These are phyloP conservation scores for Callithrix jacchus DNA, from an alignment of 2,113 vertebrate species.

Conservation along the genomic window DNA sequence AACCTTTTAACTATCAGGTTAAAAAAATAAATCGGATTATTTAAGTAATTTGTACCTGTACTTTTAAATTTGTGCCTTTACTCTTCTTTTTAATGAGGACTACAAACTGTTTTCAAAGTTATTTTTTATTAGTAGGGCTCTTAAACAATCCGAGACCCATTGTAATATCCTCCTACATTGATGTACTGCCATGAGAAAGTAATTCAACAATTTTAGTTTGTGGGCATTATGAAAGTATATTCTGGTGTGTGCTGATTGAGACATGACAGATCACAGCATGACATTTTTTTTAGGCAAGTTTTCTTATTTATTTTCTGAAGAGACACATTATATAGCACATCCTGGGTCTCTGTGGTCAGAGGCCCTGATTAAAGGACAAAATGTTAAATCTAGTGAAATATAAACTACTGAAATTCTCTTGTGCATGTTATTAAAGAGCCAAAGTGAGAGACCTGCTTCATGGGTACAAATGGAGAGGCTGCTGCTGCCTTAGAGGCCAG, in stretches of 20 bases:
- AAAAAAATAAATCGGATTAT: background rate
- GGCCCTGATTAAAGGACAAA: background rate
- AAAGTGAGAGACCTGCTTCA: background rate
- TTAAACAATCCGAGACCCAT: background rate
- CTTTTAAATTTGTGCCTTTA: background rate
- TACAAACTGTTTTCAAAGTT: background rate
- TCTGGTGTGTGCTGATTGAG: background rate
- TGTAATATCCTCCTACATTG: background rate
- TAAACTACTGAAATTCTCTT: background rate
- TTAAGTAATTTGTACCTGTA: background rate
- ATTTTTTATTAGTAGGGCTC: background rate
- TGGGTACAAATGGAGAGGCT: background rate
- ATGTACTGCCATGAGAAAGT: background rate
- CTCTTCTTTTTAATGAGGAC: background rate
- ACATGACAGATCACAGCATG: background rate
- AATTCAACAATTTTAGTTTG: constrained; percentile 19
- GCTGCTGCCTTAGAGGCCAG: background rate
- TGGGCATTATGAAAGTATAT: background rate
- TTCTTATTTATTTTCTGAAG: constrained; percentile 24
- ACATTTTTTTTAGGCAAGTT: background rate
- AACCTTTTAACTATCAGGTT: background rate
- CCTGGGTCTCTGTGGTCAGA: background rate
- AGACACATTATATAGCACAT: background rate
- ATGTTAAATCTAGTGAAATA: background rate
- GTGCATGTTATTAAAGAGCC: background rate